These are phyloP conservation scores for Otocyon megalotis DNA, from an alignment of 2,113 vertebrate species.

Conservation along the genomic window DNA sequence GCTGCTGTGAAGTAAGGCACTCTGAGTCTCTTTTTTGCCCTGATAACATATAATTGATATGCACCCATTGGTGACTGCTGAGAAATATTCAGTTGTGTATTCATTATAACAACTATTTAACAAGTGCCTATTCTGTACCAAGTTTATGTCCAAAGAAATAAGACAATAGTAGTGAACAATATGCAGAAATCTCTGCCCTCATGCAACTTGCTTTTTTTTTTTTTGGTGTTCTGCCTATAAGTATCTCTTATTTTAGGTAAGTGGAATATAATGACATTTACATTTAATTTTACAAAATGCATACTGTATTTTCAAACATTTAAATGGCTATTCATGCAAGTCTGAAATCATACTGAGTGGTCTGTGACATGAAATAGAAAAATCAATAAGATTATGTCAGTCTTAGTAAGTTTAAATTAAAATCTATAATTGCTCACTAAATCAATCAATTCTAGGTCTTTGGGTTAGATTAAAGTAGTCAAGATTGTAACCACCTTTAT, in stretches of 20 bases:
- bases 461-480: neutral
- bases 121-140: neutral
- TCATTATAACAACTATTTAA: neutral
- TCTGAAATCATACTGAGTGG: neutral
- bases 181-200: neutral
- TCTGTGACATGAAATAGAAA: neutral
- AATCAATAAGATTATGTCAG: neutral
- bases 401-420: conserved; percentile 42
- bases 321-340: neutral
- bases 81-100: neutral
- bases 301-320: conserved; percentile 23
- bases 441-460: conserved; percentile 5
- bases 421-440: neutral
- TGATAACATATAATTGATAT: neutral
- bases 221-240: neutral
- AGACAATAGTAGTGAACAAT: neutral
- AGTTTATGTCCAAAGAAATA: neutral
- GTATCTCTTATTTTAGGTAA: neutral
- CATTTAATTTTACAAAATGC: conserved; percentile 17
- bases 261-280: neutral
- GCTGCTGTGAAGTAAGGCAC: neutral
- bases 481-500: neutral
- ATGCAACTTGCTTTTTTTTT: neutral
- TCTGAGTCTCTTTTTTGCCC: too few species aligned
- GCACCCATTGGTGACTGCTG: neutral